A percentile compares a stretch with the other conserved stretches of the same genome.
phyloP scores from a whole-genome alignment of 2,113 vertebrate genomes.

The Uria aalge region DNA sequence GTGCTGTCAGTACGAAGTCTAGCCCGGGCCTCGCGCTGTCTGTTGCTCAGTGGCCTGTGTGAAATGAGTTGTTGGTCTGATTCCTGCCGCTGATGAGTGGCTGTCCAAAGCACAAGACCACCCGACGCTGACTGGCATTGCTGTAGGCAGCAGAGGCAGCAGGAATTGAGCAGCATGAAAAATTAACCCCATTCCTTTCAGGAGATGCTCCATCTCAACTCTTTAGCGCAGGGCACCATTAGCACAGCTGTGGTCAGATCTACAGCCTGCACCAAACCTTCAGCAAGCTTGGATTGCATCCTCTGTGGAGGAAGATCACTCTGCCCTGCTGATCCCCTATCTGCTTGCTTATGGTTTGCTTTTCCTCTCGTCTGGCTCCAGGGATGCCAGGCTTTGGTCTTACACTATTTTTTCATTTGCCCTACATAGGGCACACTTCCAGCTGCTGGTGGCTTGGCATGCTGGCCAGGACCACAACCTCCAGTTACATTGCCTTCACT shows the following conservation, averaged over 20 bases:
- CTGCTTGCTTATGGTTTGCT: neutral
- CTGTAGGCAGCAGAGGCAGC: neutral
- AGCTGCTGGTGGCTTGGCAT: neutral
- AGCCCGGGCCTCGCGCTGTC: neutral
- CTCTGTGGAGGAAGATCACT: neutral
- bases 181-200: neutral
- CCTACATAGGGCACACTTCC: neutral
- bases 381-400: neutral
- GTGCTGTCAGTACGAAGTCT: neutral
- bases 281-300: neutral
- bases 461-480: neutral
- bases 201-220: neutral
- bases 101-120: neutral
- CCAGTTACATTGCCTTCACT: neutral
- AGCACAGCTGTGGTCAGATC: accelerated
- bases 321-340: neutral
- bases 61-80: constrained; percentile 18
- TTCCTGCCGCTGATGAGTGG: neutral
- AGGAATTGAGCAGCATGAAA: neutral
- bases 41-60: constrained; percentile 50
- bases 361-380: neutral
- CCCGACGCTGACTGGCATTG: neutral
- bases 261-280: neutral
- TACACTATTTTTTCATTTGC: neutral
- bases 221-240: neutral